Evolutionary conservation across 2,888 invertebrate species (phyloP).

Genomic region (Cantharis rustica): DNA sequence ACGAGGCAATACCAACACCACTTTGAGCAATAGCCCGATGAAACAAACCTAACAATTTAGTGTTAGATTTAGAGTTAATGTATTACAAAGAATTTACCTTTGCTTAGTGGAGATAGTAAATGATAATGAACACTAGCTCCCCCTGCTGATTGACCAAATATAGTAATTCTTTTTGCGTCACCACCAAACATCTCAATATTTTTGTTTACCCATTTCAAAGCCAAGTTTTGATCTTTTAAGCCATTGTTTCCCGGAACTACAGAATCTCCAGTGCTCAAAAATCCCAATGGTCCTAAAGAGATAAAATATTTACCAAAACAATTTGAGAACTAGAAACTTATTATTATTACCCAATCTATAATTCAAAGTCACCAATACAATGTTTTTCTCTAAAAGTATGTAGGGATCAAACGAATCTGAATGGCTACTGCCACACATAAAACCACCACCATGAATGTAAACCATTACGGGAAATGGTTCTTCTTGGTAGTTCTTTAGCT

Average conservation of each 20-base stretch:
- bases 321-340: constrained; percentile 3
- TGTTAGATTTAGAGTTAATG: not conserved
- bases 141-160: constrained; percentile 57
- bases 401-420: constrained; percentile 72
- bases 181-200: constrained; percentile 55
- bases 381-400: constrained; percentile 69
- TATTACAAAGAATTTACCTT: constrained; percentile 38
- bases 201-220: constrained; percentile 51
- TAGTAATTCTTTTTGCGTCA: constrained; percentile 50
- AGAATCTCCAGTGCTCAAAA: constrained; percentile 48
- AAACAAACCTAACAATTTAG: constrained; percentile 19
- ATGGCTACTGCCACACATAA: constrained; percentile 72
- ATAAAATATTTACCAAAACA: not conserved
- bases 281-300: constrained; percentile 50
- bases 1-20: constrained; percentile 64
- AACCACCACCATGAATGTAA: constrained; percentile 75
- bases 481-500: not conserved
- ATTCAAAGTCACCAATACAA: constrained; percentile 71
- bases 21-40: constrained; percentile 74
- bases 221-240: constrained; percentile 54
- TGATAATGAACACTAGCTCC: constrained; percentile 55
- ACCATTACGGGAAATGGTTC: constrained; percentile 70
- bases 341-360: constrained; percentile 66
- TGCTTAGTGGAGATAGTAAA: constrained; percentile 53
- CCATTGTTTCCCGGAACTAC: constrained; percentile 55